Evolutionary conservation across 2,888 invertebrate species (phyloP).

Genomic region (Dilophus febrilis): DNA sequence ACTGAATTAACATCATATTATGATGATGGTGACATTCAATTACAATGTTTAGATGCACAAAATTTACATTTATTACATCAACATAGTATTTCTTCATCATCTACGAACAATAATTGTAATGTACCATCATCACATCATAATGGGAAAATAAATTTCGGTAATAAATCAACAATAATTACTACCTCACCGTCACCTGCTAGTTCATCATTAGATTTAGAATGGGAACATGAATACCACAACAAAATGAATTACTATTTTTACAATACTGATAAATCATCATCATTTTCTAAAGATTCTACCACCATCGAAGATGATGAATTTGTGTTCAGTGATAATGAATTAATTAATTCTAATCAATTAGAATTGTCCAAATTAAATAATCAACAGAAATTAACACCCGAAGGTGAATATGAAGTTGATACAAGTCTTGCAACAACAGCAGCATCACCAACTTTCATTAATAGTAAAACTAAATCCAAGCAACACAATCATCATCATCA

Average conservation of each 20-base stretch:
- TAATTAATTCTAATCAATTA: slow-evolving; percentile 1
- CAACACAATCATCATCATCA: too few species aligned
- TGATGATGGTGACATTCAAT: slow-evolving; percentile 39
- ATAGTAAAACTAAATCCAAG: slow-evolving; percentile 14
- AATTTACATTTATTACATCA: slow-evolving; percentile 27
- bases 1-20: slow-evolving; percentile 17
- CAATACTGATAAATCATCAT: slow-evolving; percentile 1
- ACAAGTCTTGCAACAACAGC: slow-evolving; percentile 16
- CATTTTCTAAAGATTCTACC: slow-evolving; percentile 10
- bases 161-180: too few species aligned
- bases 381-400: neutral
- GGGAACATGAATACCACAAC: slow-evolving; percentile 43
- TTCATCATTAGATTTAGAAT: slow-evolving; percentile 46
- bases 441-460: slow-evolving; percentile 9
- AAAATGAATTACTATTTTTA: neutral
- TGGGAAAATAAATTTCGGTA: too few species aligned
- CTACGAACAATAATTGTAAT: neutral
- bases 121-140: neutral
- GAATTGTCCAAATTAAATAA: neutral
- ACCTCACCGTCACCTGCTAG: slow-evolving; percentile 42
- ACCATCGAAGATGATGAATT: slow-evolving; percentile 19
- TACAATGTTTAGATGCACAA: slow-evolving; percentile 41
- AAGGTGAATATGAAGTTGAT: neutral
- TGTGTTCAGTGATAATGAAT: neutral
- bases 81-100: slow-evolving; percentile 5